Evolutionary conservation across 1,140 invertebrate genomes (phyloP).

Genomic region (Danaus plexippus): DNA sequence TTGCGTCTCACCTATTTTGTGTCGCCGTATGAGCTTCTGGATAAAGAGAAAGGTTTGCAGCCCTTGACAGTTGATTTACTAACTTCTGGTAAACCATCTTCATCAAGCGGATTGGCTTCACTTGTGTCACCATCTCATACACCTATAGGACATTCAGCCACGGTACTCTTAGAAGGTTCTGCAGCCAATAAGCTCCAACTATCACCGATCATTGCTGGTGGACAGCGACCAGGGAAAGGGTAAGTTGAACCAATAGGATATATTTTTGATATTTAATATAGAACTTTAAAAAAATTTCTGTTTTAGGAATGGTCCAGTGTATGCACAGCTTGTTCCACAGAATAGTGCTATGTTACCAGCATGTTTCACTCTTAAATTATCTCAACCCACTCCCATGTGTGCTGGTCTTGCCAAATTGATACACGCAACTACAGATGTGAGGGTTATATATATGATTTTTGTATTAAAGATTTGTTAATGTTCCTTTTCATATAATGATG

Average conservation of each 20-base stretch:
- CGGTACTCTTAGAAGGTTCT: conserved; percentile 92
- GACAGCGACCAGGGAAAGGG: conserved; percentile 83
- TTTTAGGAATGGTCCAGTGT: conserved; percentile 79
- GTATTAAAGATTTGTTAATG: background rate
- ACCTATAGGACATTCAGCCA: conserved; percentile 86
- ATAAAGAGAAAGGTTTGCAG: conserved; percentile 82
- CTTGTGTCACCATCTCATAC: conserved; percentile 44
- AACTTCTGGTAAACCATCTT: conserved; percentile 71
- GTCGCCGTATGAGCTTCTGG: conserved; percentile 92
- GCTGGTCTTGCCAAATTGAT: conserved; percentile 79
- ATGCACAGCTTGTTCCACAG: conserved; percentile 81
- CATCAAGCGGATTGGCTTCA: conserved; percentile 41
- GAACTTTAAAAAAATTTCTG: conserved; percentile 6
- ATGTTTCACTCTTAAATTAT: conserved; percentile 90
- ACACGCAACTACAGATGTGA: conserved; percentile 74
- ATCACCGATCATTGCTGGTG: conserved; percentile 83
- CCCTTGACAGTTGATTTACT: conserved; percentile 79
- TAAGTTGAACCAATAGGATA: conserved; percentile 42
- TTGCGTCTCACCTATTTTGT: conserved; percentile 96
- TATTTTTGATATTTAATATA: conserved; percentile 1
- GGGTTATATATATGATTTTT: background rate
- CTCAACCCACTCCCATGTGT: conserved; percentile 90
- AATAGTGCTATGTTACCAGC: conserved; percentile 93
- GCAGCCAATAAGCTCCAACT: conserved; percentile 90
- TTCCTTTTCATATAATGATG: background rate